These are phyloP conservation scores for Mesorhabditis sp. DNA, from an alignment of 2,888 invertebrate species.

Conservation along the genomic window DNA sequence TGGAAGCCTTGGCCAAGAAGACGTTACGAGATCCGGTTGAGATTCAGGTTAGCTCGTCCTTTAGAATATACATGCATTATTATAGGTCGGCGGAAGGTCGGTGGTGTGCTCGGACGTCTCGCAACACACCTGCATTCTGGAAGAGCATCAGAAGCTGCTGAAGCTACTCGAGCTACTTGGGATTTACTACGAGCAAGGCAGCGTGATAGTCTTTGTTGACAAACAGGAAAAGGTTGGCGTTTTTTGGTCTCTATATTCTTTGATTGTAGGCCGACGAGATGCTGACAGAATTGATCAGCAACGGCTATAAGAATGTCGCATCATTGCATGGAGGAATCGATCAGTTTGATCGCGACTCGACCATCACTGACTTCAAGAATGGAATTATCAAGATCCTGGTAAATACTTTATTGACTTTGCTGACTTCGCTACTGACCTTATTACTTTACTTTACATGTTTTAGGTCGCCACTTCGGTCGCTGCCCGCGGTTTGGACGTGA, in stretches of 20 bases:
- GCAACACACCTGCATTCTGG: slow-evolving; percentile 84
- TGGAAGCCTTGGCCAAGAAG: slow-evolving; percentile 93
- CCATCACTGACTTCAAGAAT: slow-evolving; percentile 92
- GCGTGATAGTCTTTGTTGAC: slow-evolving; percentile 93
- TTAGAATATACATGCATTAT: slow-evolving; percentile 10
- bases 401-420: slow-evolving; percentile 30
- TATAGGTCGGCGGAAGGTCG: slow-evolving; percentile 77
- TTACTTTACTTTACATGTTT: slow-evolving; percentile 13
- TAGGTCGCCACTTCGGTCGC: slow-evolving; percentile 92
- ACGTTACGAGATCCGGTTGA: slow-evolving; percentile 91
- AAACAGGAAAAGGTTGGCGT: slow-evolving; percentile 72
- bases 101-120: slow-evolving; percentile 96
- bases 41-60: slow-evolving; percentile 63
- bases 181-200: slow-evolving; percentile 66
- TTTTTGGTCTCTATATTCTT: neutral
- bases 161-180: slow-evolving; percentile 89
- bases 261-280: slow-evolving; percentile 60
- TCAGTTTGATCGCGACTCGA: slow-evolving; percentile 96
- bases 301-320: slow-evolving; percentile 85
- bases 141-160: slow-evolving; percentile 94
- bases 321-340: slow-evolving; percentile 98
- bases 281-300: slow-evolving; percentile 88
- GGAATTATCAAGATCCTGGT: slow-evolving; percentile 84
- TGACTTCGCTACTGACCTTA: neutral
- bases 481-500: slow-evolving; percentile 95